A percentile compares a stretch with the other conserved stretches of the same genome.
phyloP scores from a whole-genome alignment of 2,797 vertebrate species.

The Argentina silus region DNA sequence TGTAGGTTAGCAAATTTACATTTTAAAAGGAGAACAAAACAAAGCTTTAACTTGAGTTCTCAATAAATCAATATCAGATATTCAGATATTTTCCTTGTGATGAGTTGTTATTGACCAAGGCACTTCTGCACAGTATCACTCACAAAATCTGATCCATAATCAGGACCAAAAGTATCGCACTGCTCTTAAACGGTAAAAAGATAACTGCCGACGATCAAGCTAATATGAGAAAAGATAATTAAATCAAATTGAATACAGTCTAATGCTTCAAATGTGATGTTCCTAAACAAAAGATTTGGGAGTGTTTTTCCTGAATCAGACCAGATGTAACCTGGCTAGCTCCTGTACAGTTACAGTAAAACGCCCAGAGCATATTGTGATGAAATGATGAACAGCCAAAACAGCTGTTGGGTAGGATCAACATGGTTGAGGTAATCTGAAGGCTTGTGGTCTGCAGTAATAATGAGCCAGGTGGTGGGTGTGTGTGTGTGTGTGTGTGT shows the following conservation, averaged over 20 bases:
- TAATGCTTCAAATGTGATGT: background rate
- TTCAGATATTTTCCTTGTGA: background rate
- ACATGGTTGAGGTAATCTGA: constrained; percentile 71
- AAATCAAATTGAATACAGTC: background rate
- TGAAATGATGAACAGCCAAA: constrained; percentile 53
- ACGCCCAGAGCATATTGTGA: constrained; percentile 55
- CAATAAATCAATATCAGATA: no score
- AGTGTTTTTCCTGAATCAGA: background rate
- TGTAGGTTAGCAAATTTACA: no score
- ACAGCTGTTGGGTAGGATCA: constrained; percentile 64
- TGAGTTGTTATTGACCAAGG: background rate
- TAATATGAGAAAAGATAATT: background rate
- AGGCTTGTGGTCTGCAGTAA: constrained; percentile 46
- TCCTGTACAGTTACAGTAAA: background rate
- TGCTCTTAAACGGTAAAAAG: background rate
- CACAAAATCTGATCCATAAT: background rate
- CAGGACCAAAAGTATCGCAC: background rate
- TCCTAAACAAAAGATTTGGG: background rate
- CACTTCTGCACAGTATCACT: background rate
- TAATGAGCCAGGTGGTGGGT: constrained; percentile 56
- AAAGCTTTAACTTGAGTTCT: background rate
- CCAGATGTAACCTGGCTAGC: background rate
- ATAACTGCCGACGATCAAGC: background rate
- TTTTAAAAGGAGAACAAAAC: no score
- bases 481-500: background rate